Percentiles rank a stretch among this genome's conserved stretches.
Conservation (phyloP, 2,113 vertebrate species). For the Channa maculata region DNA sequence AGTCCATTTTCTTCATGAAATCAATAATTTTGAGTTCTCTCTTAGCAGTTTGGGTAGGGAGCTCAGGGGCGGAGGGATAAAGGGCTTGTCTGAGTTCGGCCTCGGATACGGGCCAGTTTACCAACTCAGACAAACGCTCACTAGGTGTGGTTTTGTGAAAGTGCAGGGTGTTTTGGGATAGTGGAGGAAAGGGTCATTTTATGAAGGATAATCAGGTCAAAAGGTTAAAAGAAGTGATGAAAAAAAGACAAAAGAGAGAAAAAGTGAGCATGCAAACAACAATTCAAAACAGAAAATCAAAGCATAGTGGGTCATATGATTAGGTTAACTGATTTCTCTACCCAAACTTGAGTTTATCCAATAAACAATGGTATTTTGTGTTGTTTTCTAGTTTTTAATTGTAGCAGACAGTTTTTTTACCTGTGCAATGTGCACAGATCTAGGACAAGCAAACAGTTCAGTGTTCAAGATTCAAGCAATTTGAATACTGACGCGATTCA, state of each 20-base stretch:
- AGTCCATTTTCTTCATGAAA: conserved; percentile 94
- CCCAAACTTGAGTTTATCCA: background rate
- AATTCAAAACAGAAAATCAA: background rate
- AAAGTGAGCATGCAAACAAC: conserved; percentile 45
- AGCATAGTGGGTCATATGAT: background rate
- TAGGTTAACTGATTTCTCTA: background rate
- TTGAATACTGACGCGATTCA: too few relatives aligned
- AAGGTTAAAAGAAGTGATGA: conserved; percentile 10
- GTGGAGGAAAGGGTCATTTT: background rate
- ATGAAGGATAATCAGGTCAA: conserved; percentile 19
- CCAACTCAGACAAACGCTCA: conserved; percentile 86
- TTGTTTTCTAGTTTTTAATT: too few relatives aligned
- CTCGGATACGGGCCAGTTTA: conserved; percentile 87
- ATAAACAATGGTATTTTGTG: too few relatives aligned
- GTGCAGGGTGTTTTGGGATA: background rate
- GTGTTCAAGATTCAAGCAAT: too few relatives aligned
- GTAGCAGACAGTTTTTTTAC: too few relatives aligned
- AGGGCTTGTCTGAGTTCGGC: conserved; percentile 83
- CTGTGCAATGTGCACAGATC: too few relatives aligned
- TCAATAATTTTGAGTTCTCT: conserved; percentile 91
- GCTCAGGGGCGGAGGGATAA: conserved; percentile 82
- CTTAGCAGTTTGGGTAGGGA: conserved; percentile 83
- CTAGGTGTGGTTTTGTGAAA: conserved; percentile 71
- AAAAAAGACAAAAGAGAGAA: conserved; percentile 30
- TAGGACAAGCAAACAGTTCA: too few relatives aligned